Evolutionary conservation across 2,888 invertebrate species (phyloP).

Genomic region (Leptinotarsa tumamoca): DNA sequence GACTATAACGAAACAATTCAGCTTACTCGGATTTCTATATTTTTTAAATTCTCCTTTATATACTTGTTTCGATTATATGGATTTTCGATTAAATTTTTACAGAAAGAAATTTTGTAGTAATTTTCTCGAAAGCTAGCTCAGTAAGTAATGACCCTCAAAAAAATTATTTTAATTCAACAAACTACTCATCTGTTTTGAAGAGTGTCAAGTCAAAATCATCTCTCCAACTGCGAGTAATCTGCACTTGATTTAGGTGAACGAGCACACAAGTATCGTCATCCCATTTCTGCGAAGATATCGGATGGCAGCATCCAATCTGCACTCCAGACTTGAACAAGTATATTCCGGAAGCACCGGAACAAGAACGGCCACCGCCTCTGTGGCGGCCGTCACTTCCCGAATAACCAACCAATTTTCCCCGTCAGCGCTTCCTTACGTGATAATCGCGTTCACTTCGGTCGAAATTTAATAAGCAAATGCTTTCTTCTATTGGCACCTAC

Average conservation of each 20-base stretch:
- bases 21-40: too few relatives aligned
- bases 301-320: slow-evolving; percentile 47
- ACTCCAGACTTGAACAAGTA: slow-evolving; percentile 42
- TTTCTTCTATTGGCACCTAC: neutral
- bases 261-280: slow-evolving; percentile 38
- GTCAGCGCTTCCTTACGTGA: slow-evolving; percentile 20
- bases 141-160: too few relatives aligned
- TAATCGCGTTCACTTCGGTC: neutral
- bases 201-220: slow-evolving; percentile 16
- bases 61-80: too few relatives aligned
- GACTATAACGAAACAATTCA: too few relatives aligned
- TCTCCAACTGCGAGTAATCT: slow-evolving; percentile 48
- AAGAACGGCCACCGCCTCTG: slow-evolving; percentile 13
- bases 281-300: slow-evolving; percentile 44
- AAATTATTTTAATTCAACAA: too few relatives aligned
- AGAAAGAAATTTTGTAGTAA: too few relatives aligned
- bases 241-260: slow-evolving; percentile 55
- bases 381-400: slow-evolving; percentile 8
- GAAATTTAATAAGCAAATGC: slow-evolving; percentile 18
- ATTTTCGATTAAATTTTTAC: too few relatives aligned
- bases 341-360: slow-evolving; percentile 21
- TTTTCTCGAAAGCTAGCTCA: too few relatives aligned
- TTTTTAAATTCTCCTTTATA: too few relatives aligned
- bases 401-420: slow-evolving; percentile 25
- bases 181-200: too few relatives aligned